These are phyloP conservation scores for Hemiprocne comata DNA, from an alignment of 2,113 vertebrate species.

Conservation along the genomic window DNA sequence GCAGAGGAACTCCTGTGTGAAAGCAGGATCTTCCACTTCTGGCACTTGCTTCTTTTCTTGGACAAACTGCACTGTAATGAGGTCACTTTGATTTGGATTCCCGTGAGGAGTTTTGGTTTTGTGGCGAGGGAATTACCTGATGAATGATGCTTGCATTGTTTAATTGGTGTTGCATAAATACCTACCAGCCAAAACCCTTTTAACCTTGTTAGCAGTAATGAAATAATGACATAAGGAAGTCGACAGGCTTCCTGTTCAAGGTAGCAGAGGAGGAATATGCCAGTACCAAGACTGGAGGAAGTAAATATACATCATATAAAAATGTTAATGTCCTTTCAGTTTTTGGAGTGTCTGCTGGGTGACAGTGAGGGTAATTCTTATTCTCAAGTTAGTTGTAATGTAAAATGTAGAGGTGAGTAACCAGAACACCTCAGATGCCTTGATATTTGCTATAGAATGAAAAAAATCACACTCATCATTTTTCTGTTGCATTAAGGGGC, in stretches of 20 bases:
- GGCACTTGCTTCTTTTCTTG: not conserved
- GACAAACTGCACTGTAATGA: not conserved
- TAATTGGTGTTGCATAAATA: not conserved
- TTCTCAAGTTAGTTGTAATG: not conserved
- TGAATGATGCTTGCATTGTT: not conserved
- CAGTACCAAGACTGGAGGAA: not conserved
- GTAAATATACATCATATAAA: not conserved
- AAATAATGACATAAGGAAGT: not conserved
- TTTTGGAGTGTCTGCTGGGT: not conserved
- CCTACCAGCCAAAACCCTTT: not conserved
- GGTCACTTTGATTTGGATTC: not conserved
- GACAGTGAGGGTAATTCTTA: accelerated
- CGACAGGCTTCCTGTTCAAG: not conserved
- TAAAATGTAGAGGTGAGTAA: not conserved
- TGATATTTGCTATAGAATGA: not conserved
- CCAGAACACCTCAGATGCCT: not conserved
- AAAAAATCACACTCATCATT: not conserved
- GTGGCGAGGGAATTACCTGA: not conserved
- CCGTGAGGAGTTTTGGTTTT: not conserved
- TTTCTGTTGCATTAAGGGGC: too few species aligned
- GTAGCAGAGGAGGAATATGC: not conserved
- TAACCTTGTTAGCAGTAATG: not conserved
- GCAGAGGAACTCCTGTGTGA: not conserved
- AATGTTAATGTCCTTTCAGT: not conserved
- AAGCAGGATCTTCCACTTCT: constrained; percentile 1